A percentile compares a stretch with the other conserved stretches of the same genome.
These are phyloP conservation scores for Todiramphus chloris DNA, from an alignment of 2,113 vertebrate species.

Conservation along the genomic window DNA sequence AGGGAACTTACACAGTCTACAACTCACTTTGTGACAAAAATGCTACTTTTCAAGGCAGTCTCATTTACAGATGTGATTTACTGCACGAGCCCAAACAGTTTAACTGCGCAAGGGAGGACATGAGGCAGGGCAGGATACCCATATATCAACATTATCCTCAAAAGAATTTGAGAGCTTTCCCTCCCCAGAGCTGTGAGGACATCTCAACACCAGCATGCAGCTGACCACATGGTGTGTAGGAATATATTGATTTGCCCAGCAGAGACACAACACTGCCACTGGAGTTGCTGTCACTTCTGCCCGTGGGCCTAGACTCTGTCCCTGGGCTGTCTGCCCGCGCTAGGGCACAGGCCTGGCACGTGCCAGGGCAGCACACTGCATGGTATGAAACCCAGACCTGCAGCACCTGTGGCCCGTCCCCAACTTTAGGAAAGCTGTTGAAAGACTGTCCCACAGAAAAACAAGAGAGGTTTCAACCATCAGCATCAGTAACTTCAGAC, in stretches of 20 bases:
- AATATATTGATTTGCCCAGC: not conserved
- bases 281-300: not conserved
- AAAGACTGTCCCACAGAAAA: not conserved
- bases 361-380: not conserved
- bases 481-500: not conserved
- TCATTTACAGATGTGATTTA: not conserved
- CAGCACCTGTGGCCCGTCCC: not conserved
- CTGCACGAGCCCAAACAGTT: not conserved
- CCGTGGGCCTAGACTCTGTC: accelerated
- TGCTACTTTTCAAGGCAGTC: not conserved
- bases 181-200: not conserved
- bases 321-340: accelerated
- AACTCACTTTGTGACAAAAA: not conserved
- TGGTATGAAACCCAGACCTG: not conserved
- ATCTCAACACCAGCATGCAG: not conserved
- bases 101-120: not conserved
- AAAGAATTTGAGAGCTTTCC: not conserved
- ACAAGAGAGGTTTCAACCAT: not conserved
- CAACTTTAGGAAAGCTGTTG: not conserved
- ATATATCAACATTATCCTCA: not conserved
- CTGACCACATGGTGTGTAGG: accelerated
- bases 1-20: not conserved
- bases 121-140: not conserved
- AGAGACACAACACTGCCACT: accelerated
- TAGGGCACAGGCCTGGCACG: not conserved